These are phyloP conservation scores for Anoplolepis gracilipes DNA, from an alignment of 1,140 invertebrate species.

Conservation along the genomic window DNA sequence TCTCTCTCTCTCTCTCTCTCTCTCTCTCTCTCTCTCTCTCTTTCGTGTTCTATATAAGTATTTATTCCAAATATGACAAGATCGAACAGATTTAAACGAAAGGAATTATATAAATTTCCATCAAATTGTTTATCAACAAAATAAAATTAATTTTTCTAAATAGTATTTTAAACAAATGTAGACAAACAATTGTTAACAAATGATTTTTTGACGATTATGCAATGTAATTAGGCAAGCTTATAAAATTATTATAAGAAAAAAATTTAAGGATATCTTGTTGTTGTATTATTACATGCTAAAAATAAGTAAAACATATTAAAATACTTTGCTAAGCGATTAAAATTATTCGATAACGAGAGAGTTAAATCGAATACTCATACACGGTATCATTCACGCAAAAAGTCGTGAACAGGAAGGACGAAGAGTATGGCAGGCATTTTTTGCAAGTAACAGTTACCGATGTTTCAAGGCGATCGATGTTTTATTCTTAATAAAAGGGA, in stretches of 20 bases:
- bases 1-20: too few relatives aligned
- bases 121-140: not conserved
- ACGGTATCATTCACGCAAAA: not conserved
- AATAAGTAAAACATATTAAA: constrained; percentile 26
- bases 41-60: too few relatives aligned
- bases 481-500: constrained; percentile 57
- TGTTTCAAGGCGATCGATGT: constrained; percentile 39
- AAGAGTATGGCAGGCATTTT: constrained; percentile 52
- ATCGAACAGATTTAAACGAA: not conserved
- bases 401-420: constrained; percentile 27
- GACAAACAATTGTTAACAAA: not conserved
- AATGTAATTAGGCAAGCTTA: not conserved
- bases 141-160: not conserved
- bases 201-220: not conserved
- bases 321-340: not conserved
- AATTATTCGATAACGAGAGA: not conserved
- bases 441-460: constrained; percentile 50
- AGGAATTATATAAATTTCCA: not conserved
- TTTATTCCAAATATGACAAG: not conserved
- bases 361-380: constrained; percentile 27
- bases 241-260: constrained; percentile 12
- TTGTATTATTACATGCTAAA: constrained; percentile 28
- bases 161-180: not conserved
- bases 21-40: too few relatives aligned
- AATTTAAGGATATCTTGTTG: constrained; percentile 17